A percentile compares a stretch with the other conserved stretches of the same genome.
These are phyloP conservation scores for Etia nguti DNA, from an alignment of 2,113 vertebrate genomes.

Conservation along the genomic window DNA sequence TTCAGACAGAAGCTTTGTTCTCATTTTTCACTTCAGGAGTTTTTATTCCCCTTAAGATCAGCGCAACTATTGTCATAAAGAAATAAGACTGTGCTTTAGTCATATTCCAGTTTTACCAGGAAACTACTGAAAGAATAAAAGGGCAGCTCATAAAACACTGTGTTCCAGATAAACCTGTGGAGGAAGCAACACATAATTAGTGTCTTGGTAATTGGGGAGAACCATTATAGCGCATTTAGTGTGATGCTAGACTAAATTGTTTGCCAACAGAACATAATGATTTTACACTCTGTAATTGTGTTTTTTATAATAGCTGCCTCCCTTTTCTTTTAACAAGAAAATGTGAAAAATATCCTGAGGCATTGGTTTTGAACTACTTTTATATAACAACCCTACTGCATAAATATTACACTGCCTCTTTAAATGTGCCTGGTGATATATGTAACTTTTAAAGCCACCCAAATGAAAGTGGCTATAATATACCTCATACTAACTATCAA, in stretches of 20 bases:
- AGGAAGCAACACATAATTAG: constrained; percentile 56
- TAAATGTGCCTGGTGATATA: constrained; percentile 17
- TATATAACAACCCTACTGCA: constrained; percentile 51
- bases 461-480: neutral
- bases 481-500: constrained; percentile 18
- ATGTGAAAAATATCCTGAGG: constrained; percentile 54
- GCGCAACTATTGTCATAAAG: neutral
- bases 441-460: constrained; percentile 24
- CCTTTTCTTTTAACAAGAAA: constrained; percentile 50
- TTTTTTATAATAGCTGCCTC: constrained; percentile 31
- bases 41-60: neutral
- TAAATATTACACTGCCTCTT: constrained; percentile 46
- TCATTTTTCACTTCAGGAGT: neutral
- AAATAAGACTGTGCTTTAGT: neutral
- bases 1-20: neutral
- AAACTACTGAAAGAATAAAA: constrained; percentile 5
- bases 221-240: constrained; percentile 45
- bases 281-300: constrained; percentile 52
- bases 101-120: neutral
- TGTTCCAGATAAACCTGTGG: constrained; percentile 31
- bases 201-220: constrained; percentile 59
- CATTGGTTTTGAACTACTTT: constrained; percentile 48
- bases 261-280: constrained; percentile 58
- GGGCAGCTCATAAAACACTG: neutral
- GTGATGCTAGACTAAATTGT: constrained; percentile 45